Percentiles rank a stretch among this genome's conserved stretches.
phyloP scores from a whole-genome alignment of 2,113 vertebrate genomes.

The Zosterops hypoxanthus region DNA sequence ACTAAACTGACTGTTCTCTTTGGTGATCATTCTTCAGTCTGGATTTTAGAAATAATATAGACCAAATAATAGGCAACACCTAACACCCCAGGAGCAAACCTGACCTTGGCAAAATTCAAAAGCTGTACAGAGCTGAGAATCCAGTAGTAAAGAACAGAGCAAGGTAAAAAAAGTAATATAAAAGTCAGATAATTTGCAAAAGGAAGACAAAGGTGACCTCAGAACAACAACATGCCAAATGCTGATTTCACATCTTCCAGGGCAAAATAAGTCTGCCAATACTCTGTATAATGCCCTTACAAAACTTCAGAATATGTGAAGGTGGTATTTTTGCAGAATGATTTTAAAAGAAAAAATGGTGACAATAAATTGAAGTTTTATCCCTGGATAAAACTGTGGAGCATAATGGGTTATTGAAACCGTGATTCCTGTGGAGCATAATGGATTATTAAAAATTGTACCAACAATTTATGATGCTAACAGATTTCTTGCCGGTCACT shows the following conservation, averaged over 20 bases:
- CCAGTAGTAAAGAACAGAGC: neutral
- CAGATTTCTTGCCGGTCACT: neutral
- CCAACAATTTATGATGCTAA: neutral
- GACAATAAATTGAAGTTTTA: neutral
- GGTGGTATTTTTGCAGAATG: neutral
- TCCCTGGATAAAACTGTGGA: neutral
- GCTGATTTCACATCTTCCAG: neutral
- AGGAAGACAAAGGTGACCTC: neutral
- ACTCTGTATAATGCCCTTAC: fast-evolving
- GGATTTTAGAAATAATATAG: neutral
- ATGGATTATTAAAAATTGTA: neutral
- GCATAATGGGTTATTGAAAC: neutral
- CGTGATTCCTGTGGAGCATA: neutral
- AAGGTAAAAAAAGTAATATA: neutral
- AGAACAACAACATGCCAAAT: neutral
- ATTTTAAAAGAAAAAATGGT: neutral
- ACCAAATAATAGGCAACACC: too few species aligned
- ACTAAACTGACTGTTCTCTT: neutral
- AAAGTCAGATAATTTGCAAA: neutral
- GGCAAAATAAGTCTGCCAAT: neutral
- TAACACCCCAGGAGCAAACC: fast-evolving
- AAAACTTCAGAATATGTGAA: neutral
- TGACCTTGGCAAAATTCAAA: neutral
- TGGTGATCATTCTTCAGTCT: neutral
- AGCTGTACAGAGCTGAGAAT: neutral